Percentiles rank a stretch among this genome's conserved stretches.
Evolutionary conservation across 2,113 vertebrate species (phyloP).

Genomic region (Anolis carolinensis): DNA sequence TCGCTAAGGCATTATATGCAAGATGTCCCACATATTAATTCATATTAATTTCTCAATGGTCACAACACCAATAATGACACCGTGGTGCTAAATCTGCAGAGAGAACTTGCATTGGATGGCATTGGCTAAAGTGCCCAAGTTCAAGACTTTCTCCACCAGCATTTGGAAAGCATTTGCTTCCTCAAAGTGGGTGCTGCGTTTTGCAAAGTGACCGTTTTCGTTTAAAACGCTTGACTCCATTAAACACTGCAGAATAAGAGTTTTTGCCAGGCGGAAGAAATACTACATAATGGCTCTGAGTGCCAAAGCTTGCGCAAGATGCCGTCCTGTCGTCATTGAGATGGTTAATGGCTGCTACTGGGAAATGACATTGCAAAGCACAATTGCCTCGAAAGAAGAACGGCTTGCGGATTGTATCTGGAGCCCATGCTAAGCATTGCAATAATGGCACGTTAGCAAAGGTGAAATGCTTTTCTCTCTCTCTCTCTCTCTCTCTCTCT

Average conservation of each 20-base stretch:
- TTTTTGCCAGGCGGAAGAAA: conserved; percentile 61
- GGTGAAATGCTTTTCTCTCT: conserved; percentile 42
- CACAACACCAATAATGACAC: background rate
- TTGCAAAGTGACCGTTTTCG: conserved; percentile 40
- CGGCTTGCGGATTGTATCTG: conserved; percentile 67
- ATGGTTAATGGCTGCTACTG: conserved; percentile 66
- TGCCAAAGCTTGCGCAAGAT: conserved; percentile 54
- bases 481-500: no score
- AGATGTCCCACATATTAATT: background rate
- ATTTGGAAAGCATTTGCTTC: background rate
- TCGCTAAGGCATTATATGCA: no score
- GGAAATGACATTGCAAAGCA: conserved; percentile 61
- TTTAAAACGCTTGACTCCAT: conserved; percentile 48
- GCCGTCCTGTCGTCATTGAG: conserved; percentile 56
- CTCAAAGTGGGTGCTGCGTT: fast-evolving
- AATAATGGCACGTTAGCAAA: conserved; percentile 59
- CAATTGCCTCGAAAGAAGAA: conserved; percentile 61
- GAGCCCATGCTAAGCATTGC: conserved; percentile 47
- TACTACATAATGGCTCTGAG: conserved; percentile 60
- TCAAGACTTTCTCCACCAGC: conserved; percentile 9
- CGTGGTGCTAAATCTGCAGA: background rate
- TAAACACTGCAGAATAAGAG: conserved; percentile 49
- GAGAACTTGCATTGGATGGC: background rate
- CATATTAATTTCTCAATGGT: background rate
- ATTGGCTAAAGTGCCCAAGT: background rate